phyloP scores from a whole-genome alignment of 2,797 vertebrate species.

The Nasua narica region DNA sequence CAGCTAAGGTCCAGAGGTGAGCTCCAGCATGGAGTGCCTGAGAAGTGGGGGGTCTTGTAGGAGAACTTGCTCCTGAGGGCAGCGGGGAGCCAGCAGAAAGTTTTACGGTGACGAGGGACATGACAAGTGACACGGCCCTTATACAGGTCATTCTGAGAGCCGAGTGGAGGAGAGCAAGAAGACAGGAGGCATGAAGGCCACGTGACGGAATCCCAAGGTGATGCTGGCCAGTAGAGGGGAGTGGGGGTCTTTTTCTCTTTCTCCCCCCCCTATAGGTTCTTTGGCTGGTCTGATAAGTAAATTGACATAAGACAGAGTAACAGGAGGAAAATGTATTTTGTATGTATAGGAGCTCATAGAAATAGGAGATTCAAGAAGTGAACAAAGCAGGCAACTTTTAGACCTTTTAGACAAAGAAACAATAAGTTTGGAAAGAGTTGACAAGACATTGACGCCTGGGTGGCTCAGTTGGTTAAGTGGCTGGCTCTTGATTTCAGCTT shows the following conservation, averaged over 20 bases:
- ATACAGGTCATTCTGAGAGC: background rate
- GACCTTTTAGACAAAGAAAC: background rate
- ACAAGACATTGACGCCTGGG: background rate
- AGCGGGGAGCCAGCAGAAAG: background rate
- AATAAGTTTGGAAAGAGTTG: background rate
- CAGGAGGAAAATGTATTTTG: background rate
- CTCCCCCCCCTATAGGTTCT: background rate
- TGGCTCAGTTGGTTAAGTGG: background rate
- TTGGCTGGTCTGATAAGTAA: background rate
- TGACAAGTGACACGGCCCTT: background rate
- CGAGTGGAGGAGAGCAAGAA: background rate
- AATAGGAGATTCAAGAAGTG: background rate
- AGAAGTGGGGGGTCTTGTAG: background rate
- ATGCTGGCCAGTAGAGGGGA: background rate
- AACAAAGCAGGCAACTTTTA: background rate
- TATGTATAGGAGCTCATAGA: background rate
- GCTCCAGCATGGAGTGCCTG: background rate
- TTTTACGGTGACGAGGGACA: background rate
- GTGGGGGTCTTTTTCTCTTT: background rate
- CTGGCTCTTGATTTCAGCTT: background rate
- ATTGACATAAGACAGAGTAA: background rate
- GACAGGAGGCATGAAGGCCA: background rate
- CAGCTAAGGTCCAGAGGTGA: background rate
- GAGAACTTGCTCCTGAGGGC: background rate
- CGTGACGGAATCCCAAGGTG: background rate